Base-by-base conservation (phyloP, 2,797 vertebrate species). In the Tamandua tetradactyla region DNA sequence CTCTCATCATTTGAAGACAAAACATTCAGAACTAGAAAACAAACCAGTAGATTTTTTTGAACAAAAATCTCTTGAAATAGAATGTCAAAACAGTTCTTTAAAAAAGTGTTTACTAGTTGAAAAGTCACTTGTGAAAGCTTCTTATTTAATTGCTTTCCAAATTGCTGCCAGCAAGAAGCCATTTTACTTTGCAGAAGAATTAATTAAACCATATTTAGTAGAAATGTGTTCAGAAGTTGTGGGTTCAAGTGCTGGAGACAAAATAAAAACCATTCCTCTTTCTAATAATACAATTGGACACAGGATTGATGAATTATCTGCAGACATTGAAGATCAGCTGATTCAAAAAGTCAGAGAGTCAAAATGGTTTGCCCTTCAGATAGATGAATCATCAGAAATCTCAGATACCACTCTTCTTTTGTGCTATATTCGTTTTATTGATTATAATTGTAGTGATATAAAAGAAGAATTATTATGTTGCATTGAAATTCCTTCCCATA, bases 121-220 rank as follows among this genome's bases (percentile, higher is more conserved):
- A 97, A 97, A 97, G 79, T 97, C 97, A 91, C 94, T 97, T 84
- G 66, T 96, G 88, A 97, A 97, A 94, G 93, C 95, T 93, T 97
- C 96, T 83, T 97, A 97, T 69, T 96, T 97, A 96, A 94, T 97
- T 94, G 97, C 96, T 96, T 96, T 95, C 87, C 96, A 97, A 95
- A 96, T 94, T 89, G 97, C 96, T 96, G 92, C 96, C 90, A 96
- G 96, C 64, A 97, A 95, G 94, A 97, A 97, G 80, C 95, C 96
- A 23, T 96, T 97, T 80, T 94, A 95, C 6, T 83, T 88, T 64
- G 94, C 95, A 80, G 97, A 97, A 93, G 97, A 97, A 88, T 92
- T 97, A 93, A 96, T 97, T 93, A 97, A 96, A 80, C 96, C 97
- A 7, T 95, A 96, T 96, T 96, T 97, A 86, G 94, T 95, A 92